Base-by-base conservation (phyloP, 2,797 vertebrate genomes). In the Pteropus rufus region DNA sequence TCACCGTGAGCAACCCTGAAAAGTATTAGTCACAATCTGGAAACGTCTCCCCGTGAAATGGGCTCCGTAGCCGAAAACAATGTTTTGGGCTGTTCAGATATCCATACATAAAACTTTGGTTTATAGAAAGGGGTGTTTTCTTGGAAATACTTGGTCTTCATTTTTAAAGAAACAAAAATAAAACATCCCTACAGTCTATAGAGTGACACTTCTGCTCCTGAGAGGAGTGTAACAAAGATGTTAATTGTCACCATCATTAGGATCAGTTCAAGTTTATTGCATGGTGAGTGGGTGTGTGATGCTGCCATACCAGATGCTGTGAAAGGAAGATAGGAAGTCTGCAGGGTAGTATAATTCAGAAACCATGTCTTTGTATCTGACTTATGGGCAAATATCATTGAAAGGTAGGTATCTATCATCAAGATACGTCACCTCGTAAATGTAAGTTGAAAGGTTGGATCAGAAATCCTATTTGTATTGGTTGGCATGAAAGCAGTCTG, bases 381-480 rank as follows among this genome's bases (percentile, higher is more conserved):
- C n/a, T 94, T 52, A 3, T 4, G 23, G 70, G 79, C 65, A 65
- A 65, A 11, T 81, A 52, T 67, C 58, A 79, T 62, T n/a, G 94
- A 83, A 76, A 83, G 80, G 58, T 73, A 24, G 88, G 29, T 39
- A 8, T 60, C 52, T 18, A 4, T 81, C 96, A 95, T 79, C 95
- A 87, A n/a, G 29, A 39, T 58, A 6, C 0, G 23, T 86, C 19
- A 3, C n/a, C 87, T 10, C 11, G n/a, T 75, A 87, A 86, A 91
- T 64, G 3, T 56, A 46, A 95, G 93, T 31, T 15, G 75, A 88
- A 92, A 72, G 88, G 97, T 97, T 80, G 69, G 82, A 31, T 95
- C 60, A 89, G 64, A 97, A 97, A 94, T 52, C 16, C 54, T 73
- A 0, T 94, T 97, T 62, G 52, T 88, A n/a, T 88, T 34, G 29